Conservation (phyloP, 2,888 invertebrate genomes). For the Stratiomys singularior region DNA sequence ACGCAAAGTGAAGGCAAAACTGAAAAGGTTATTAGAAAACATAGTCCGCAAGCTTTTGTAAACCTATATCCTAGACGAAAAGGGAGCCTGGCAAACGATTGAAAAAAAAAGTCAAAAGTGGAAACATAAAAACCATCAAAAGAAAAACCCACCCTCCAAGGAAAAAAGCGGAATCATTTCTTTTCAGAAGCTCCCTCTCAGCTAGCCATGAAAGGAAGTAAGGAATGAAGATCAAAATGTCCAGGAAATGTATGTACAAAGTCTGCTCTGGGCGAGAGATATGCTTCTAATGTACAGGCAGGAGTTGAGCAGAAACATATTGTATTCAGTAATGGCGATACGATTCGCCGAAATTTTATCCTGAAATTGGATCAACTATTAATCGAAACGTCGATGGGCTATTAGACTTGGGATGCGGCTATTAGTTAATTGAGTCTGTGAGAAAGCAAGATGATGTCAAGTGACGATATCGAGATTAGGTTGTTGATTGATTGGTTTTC, state of each 20-base stretch:
- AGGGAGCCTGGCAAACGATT: neutral
- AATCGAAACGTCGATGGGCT: neutral
- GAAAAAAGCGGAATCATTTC: slow-evolving; percentile 9
- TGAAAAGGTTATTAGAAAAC: neutral
- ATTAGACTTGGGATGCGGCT: slow-evolving; percentile 1
- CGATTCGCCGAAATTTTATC: slow-evolving; percentile 28
- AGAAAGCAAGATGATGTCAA: slow-evolving; percentile 12
- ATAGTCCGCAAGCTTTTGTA: neutral
- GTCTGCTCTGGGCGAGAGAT: neutral
- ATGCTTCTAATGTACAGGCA: neutral
- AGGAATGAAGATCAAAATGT: neutral
- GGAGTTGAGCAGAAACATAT: slow-evolving; percentile 19
- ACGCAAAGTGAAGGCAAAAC: neutral
- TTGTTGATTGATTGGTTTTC: slow-evolving; percentile 27
- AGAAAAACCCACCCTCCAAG: neutral
- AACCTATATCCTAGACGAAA: neutral
- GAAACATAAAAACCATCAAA: neutral
- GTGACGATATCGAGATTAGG: neutral
- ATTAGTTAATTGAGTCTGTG: slow-evolving; percentile 35
- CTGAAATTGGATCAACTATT: slow-evolving; percentile 28
- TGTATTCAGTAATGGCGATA: slow-evolving; percentile 21
- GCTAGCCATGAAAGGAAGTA: neutral
- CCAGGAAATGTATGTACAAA: slow-evolving; percentile 15
- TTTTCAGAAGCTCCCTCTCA: slow-evolving; percentile 7
- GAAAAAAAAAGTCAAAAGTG: slow-evolving; percentile 6